Evolutionary conservation across 2,113 vertebrate genomes (phyloP).

Genomic region (Poeciliopsis turrubarensis): DNA sequence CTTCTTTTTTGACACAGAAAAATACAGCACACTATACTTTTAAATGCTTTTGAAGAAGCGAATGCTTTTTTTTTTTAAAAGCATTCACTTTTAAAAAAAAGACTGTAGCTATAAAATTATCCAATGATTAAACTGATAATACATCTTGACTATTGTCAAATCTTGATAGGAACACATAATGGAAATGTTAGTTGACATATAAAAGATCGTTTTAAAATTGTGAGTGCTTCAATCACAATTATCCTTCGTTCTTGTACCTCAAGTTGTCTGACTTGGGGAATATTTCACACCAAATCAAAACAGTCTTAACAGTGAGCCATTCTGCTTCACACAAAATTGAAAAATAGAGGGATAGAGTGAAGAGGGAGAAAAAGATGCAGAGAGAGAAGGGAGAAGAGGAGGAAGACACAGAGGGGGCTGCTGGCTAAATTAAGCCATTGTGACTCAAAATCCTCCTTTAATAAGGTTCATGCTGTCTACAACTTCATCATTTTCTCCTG

Average conservation of each 20-base stretch:
- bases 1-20: too few species aligned
- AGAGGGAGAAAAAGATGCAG: conserved; percentile 43
- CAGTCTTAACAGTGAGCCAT: conserved; percentile 53
- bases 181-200: not conserved
- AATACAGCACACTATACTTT: too few species aligned
- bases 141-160: not conserved
- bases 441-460: conserved; percentile 99
- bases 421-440: conserved; percentile 99
- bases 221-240: conserved; percentile 35
- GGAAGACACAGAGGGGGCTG: conserved; percentile 83
- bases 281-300: conserved; percentile 60
- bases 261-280: conserved; percentile 46
- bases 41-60: too few species aligned
- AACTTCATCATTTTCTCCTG: conserved; percentile 99
- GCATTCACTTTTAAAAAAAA: not conserved
- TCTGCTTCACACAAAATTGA: conserved; percentile 67
- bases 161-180: not conserved
- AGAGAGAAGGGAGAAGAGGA: conserved; percentile 56
- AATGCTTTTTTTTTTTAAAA: not conserved
- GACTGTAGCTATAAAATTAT: not conserved
- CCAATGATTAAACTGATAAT: not conserved
- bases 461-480: conserved; percentile 99
- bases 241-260: conserved; percentile 33
- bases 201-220: conserved; percentile 21
- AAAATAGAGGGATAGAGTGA: conserved; percentile 46